phyloP scores from a whole-genome alignment of 1,140 invertebrate species.

The Drosophila athabasca region DNA sequence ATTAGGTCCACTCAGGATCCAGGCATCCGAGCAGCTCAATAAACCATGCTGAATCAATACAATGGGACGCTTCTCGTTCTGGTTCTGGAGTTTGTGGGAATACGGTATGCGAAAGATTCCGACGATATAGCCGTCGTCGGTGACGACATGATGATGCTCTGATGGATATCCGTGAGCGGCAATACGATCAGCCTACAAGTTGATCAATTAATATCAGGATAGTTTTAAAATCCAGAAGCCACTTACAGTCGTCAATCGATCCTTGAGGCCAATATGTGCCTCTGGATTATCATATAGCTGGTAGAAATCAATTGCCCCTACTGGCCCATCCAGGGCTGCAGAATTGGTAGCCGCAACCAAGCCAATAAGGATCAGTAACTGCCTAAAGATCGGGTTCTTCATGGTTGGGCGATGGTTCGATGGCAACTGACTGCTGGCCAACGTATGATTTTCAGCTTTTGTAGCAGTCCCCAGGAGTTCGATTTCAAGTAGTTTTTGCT shows the following conservation, averaged over 20 bases:
- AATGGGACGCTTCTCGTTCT: constrained; percentile 83
- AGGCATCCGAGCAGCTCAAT: constrained; percentile 89
- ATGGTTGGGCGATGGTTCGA: constrained; percentile 17
- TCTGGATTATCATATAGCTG: too few species aligned
- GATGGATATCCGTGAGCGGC: constrained; percentile 84
- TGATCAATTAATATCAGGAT: neutral
- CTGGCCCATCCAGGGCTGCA: constrained; percentile 22
- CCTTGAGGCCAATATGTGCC: too few species aligned
- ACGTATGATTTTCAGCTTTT: constrained; percentile 17
- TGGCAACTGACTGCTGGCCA: constrained; percentile 23
- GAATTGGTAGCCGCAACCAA: neutral
- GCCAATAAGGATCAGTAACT: constrained; percentile 14
- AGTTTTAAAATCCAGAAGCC: too few species aligned
- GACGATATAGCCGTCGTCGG: constrained; percentile 85
- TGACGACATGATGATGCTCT: constrained; percentile 84
- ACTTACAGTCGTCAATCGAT: too few species aligned
- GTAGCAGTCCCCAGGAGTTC: constrained; percentile 10
- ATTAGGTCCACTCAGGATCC: constrained; percentile 87
- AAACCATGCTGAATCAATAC: constrained; percentile 90
- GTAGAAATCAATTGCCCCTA: too few species aligned
- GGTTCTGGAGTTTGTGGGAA: constrained; percentile 58
- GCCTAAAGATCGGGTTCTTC: constrained; percentile 11
- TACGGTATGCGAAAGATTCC: constrained; percentile 84
- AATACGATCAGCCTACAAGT: constrained; percentile 51
- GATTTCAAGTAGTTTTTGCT: constrained; percentile 20